Conservation (phyloP, 2,113 vertebrate species). For the Mixornis gularis region DNA sequence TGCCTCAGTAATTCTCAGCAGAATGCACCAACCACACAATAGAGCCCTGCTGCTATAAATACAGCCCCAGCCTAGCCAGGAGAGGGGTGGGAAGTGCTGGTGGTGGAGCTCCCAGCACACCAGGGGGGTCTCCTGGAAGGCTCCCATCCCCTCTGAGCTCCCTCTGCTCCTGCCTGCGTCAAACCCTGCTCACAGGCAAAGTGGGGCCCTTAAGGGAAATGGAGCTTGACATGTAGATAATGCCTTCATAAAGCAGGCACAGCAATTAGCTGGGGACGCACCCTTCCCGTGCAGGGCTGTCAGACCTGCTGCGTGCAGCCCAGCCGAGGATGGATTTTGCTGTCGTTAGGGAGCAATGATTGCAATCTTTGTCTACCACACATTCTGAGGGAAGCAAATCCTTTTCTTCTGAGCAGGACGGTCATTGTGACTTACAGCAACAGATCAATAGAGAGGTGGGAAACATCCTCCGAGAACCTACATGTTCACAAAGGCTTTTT, state of each 20-base stretch:
- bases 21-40: background rate
- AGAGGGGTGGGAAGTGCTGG: rapidly evolving
- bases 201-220: background rate
- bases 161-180: background rate
- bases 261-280: background rate
- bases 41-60: background rate
- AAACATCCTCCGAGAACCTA: background rate
- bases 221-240: background rate
- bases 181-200: background rate
- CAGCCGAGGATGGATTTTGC: background rate
- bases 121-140: background rate
- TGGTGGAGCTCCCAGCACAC: background rate
- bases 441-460: conserved; percentile 36
- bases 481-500: background rate
- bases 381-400: background rate
- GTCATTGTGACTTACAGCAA: background rate
- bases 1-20: background rate
- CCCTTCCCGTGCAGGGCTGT: background rate
- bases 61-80: background rate
- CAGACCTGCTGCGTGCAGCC: rapidly evolving
- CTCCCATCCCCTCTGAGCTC: background rate
- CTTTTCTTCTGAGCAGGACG: background rate
- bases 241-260: background rate
- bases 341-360: background rate
- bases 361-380: background rate